Evolutionary conservation across 1,140 invertebrate genomes (phyloP).

Genomic region (Drosophila navojoa): DNA sequence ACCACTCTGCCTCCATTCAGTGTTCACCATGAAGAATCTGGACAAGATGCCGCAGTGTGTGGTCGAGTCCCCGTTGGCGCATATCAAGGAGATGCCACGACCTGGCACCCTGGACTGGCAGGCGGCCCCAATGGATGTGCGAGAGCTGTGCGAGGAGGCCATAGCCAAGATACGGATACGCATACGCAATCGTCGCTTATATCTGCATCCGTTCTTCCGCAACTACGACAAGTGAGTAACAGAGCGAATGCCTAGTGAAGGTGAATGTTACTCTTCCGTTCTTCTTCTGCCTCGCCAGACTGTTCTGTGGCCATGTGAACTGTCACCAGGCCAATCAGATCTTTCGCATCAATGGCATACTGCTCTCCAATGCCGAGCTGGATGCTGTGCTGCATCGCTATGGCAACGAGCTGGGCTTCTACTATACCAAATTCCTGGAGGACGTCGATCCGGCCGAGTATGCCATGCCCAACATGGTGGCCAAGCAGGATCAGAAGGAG

Average conservation of each 20-base stretch:
- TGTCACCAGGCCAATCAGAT: conserved; percentile 88
- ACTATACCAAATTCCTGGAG: conserved; percentile 87
- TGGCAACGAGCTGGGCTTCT: conserved; percentile 88
- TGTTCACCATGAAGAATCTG: conserved; percentile 88
- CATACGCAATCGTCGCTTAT: conserved; percentile 85
- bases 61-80: conserved; percentile 83
- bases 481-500: conserved; percentile 54
- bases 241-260: neutral
- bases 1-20: conserved; percentile 68
- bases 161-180: conserved; percentile 85
- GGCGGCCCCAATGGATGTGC: conserved; percentile 63
- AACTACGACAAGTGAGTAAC: conserved; percentile 87
- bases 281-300: conserved; percentile 80
- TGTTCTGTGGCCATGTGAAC: conserved; percentile 88
- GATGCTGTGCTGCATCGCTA: conserved; percentile 88
- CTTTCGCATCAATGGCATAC: conserved; percentile 86
- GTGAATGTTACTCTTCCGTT: neutral
- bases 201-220: conserved; percentile 87
- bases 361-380: conserved; percentile 87
- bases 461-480: conserved; percentile 69
- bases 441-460: conserved; percentile 84
- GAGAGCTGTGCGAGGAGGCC: conserved; percentile 85
- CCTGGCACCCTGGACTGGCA: conserved; percentile 85
- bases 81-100: conserved; percentile 84
- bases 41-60: conserved; percentile 86